Evolutionary conservation across 2,113 vertebrate species (phyloP), one percentile per base, ranked within the genome.

Genomic region (Oryzias melastigma): DNA sequence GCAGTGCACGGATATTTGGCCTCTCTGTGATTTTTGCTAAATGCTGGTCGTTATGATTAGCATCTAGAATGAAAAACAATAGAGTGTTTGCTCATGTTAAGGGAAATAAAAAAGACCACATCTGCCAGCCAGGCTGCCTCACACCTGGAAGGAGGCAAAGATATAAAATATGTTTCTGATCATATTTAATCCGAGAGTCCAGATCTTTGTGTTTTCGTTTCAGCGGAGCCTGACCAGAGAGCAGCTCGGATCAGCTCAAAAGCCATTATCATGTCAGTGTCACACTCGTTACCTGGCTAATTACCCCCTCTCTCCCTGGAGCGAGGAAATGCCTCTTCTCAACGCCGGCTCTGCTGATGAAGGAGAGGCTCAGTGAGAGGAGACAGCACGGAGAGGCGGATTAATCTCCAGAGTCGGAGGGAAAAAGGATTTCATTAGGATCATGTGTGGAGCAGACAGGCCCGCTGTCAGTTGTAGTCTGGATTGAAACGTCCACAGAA

Each of bases 221-320:
- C 5, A 22, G 43, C 5, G 27, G n/a, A 29, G 51, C 22, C 25
- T 59, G 59, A 44, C 52, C 44, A 54, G 58, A 75, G 62, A 62
- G n/a, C 42, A 69, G 41, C 69, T 44, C 62, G 41, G 63, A 18
- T 72, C 62, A 45, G 62, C 48, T n/a, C 70, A 71, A 86, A 75
- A 82, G 60, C 62, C 78, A 77, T 85, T 75, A 80, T 81, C 69
- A 42, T 74, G 64, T 85, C 60, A 77, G 52, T 80, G 82, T 82
- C 80, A 78, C 71, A 65, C 64, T 57, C 69, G 7, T 62, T 71
- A 55, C 70, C 45, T 56, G 40, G 74, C 67, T 81, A 84, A 88
- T 87, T 78, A 82, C 44, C 65, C 63, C 67, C 25, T 53, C 73
- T 49, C 73, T 49, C 15, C 62, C 58, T 56, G 62, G 61, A 73